phyloP scores from a whole-genome alignment of 2,797 vertebrate genomes.

The Micropoecilia bifurca region DNA sequence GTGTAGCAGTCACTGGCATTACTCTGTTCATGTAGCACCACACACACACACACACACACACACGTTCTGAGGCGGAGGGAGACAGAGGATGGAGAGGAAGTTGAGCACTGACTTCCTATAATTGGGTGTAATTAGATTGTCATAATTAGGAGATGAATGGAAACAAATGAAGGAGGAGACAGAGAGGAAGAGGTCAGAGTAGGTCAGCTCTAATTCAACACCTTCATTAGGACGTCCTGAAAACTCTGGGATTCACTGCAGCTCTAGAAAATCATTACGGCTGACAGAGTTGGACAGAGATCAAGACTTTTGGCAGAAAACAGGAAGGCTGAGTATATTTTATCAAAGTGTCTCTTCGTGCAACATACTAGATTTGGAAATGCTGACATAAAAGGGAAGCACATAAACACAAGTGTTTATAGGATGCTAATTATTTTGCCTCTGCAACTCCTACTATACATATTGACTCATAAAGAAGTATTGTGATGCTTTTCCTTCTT shows the following conservation, averaged over 20 bases:
- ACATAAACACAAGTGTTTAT: not conserved
- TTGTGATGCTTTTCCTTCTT: not conserved
- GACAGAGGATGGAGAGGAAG: slow-evolving; percentile 26
- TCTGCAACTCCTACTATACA: not conserved
- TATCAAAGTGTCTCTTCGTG: not conserved
- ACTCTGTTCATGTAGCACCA: slow-evolving; percentile 47
- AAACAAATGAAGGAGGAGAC: slow-evolving; percentile 67
- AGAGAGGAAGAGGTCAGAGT: slow-evolving; percentile 67
- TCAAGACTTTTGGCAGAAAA: not conserved
- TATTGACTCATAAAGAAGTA: not conserved
- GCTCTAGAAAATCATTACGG: not conserved
- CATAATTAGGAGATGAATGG: slow-evolving; percentile 76
- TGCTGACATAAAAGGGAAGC: not conserved
- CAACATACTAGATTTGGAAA: not conserved
- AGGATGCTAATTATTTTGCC: not conserved
- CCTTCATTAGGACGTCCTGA: slow-evolving; percentile 66
- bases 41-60: slow-evolving; percentile 30
- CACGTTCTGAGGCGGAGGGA: slow-evolving; percentile 25
- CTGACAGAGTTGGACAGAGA: not conserved
- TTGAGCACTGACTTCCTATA: slow-evolving; percentile 65
- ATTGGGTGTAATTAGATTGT: slow-evolving; percentile 79
- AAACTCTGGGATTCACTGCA: not conserved
- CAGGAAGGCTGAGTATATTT: not conserved
- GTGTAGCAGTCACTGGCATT: slow-evolving; percentile 28
- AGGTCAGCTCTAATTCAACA: slow-evolving; percentile 74